Conservation (phyloP, 1,140 invertebrate genomes). For the Apis laboriosa region DNA sequence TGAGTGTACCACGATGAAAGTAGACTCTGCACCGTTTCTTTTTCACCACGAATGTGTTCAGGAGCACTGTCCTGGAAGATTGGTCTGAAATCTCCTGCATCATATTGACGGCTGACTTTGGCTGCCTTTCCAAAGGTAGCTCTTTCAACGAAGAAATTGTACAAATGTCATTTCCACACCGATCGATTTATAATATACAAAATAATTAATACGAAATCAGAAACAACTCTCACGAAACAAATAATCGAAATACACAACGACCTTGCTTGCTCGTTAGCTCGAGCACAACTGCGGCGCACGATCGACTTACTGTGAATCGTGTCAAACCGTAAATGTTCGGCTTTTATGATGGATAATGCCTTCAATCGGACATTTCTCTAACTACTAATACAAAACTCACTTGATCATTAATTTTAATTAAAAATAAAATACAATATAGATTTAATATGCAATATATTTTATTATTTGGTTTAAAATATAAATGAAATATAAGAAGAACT, state of each 20-base stretch:
- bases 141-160: slow-evolving; percentile 4
- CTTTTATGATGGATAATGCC: background rate
- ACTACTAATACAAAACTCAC: background rate
- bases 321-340: slow-evolving; percentile 5
- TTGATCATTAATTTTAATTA: background rate
- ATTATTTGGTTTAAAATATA: too few relatives aligned
- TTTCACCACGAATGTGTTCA: slow-evolving; percentile 84
- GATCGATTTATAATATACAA: slow-evolving; percentile 11
- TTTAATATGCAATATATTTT: too few relatives aligned
- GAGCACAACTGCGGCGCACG: slow-evolving; percentile 31
- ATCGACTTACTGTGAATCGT: slow-evolving; percentile 33
- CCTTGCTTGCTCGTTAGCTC: background rate
- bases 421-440: too few relatives aligned
- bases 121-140: background rate
- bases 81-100: slow-evolving; percentile 57
- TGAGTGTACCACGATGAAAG: slow-evolving; percentile 83
- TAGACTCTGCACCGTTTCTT: slow-evolving; percentile 85
- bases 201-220: background rate
- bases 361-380: background rate
- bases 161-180: slow-evolving; percentile 28
- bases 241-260: background rate
- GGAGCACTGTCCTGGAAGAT: slow-evolving; percentile 77
- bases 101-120: slow-evolving; percentile 26
- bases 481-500: too few relatives aligned
- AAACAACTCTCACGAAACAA: background rate